phyloP scores from a whole-genome alignment of 2,888 invertebrate genomes.

The Hirtodrosophila confusa region DNA sequence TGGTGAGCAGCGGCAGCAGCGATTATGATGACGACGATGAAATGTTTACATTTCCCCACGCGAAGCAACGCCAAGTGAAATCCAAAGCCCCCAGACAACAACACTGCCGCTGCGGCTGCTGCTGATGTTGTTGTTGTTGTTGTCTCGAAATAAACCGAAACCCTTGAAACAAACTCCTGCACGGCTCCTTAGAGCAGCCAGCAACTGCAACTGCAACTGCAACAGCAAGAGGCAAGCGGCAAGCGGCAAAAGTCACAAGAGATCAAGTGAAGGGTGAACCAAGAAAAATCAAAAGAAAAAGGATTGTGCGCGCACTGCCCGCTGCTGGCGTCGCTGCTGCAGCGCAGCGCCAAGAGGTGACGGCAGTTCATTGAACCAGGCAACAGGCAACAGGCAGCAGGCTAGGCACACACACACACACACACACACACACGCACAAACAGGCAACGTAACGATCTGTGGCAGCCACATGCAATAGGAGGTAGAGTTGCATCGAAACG shows the following conservation, averaged over 20 bases:
- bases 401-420: constrained; percentile 32
- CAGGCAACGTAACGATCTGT: constrained; percentile 28
- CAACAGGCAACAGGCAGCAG: constrained; percentile 48
- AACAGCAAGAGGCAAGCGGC: constrained; percentile 12
- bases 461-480: constrained; percentile 44
- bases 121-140: constrained; percentile 18
- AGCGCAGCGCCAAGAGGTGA: constrained; percentile 74
- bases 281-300: constrained; percentile 73
- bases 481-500: neutral
- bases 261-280: constrained; percentile 76
- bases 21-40: constrained; percentile 70
- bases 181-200: constrained; percentile 43
- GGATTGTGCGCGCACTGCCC: constrained; percentile 57
- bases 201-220: constrained; percentile 1
- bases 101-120: constrained; percentile 3
- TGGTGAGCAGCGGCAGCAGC: constrained; percentile 25
- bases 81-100: constrained; percentile 68
- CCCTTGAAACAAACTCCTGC: constrained; percentile 72
- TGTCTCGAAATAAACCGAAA: constrained; percentile 59
- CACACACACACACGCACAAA: constrained; percentile 28
- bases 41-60: constrained; percentile 79
- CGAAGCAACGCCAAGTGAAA: constrained; percentile 64
- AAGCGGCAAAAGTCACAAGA: constrained; percentile 53
- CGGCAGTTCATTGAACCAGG: constrained; percentile 75
- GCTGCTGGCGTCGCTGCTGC: constrained; percentile 41